These are phyloP conservation scores for Orthonyx spaldingii DNA, from an alignment of 2,113 vertebrate genomes.

Conservation along the genomic window DNA sequence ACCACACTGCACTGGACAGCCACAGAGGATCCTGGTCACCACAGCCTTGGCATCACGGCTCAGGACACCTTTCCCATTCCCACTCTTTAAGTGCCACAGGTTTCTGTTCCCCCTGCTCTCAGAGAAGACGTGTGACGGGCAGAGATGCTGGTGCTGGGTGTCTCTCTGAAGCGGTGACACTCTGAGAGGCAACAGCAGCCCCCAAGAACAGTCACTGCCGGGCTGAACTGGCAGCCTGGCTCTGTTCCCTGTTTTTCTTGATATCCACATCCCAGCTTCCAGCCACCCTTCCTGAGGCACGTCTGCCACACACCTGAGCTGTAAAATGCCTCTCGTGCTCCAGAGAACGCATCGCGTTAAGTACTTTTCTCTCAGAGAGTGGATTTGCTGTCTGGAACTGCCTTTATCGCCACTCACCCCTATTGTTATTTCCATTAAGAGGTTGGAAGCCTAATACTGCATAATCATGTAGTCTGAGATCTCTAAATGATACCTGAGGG, in stretches of 20 bases:
- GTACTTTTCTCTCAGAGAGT: neutral
- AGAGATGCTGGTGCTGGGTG: neutral
- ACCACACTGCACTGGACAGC: accelerated
- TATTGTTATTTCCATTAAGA: neutral
- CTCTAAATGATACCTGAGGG: neutral
- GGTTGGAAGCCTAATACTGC: neutral
- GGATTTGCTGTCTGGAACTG: slow-evolving; percentile 1
- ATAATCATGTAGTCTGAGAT: neutral
- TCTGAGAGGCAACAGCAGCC: neutral
- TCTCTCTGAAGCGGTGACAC: neutral
- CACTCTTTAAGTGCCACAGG: neutral
- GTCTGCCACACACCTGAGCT: neutral
- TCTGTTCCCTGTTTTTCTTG: neutral
- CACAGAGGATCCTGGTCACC: neutral
- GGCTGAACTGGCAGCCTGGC: accelerated
- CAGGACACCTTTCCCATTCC: neutral
- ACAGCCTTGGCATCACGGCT: neutral
- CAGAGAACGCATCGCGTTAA: neutral
- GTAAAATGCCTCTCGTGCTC: neutral
- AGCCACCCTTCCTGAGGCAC: neutral
- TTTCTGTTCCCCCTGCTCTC: neutral
- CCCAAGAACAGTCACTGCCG: neutral
- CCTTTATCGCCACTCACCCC: neutral
- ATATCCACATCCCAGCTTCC: neutral
- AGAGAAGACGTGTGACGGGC: accelerated